Conservation (phyloP, 2,797 vertebrate species). For the Eulemur coronatus region DNA sequence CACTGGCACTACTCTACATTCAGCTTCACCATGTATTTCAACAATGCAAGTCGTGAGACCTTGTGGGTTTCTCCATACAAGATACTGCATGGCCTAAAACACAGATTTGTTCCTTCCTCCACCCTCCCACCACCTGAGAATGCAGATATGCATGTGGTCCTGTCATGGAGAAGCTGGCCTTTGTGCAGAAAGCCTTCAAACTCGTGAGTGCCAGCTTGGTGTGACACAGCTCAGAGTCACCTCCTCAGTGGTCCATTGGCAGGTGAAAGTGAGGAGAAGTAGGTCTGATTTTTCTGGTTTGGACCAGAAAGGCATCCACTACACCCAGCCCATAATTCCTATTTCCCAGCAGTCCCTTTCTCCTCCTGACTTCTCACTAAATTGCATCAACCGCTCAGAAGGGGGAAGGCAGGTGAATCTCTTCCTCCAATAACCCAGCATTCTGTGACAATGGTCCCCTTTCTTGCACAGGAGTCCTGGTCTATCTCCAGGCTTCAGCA, state of each 20-base stretch:
- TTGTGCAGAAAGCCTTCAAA: slow-evolving; percentile 8
- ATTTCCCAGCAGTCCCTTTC: background rate
- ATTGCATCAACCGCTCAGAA: background rate
- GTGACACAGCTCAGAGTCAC: background rate
- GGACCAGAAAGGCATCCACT: background rate
- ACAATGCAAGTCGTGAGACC: background rate
- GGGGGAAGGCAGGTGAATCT: background rate
- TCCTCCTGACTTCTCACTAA: background rate
- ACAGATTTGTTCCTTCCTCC: background rate
- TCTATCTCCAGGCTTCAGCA: background rate
- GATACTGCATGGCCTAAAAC: background rate
- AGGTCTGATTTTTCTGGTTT: background rate
- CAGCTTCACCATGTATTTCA: background rate
- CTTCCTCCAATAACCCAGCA: background rate
- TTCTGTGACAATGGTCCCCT: background rate
- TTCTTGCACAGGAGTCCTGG: background rate
- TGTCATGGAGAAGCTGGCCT: background rate
- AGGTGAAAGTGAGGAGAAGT: background rate
- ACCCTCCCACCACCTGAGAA: background rate
- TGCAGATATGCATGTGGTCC: background rate
- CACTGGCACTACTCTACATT: background rate
- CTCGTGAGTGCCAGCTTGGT: background rate
- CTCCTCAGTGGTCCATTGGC: background rate
- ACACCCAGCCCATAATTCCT: background rate
- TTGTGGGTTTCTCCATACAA: background rate